Conservation (phyloP, 2,113 vertebrate species). For the Myxocyprinus asiaticus region DNA sequence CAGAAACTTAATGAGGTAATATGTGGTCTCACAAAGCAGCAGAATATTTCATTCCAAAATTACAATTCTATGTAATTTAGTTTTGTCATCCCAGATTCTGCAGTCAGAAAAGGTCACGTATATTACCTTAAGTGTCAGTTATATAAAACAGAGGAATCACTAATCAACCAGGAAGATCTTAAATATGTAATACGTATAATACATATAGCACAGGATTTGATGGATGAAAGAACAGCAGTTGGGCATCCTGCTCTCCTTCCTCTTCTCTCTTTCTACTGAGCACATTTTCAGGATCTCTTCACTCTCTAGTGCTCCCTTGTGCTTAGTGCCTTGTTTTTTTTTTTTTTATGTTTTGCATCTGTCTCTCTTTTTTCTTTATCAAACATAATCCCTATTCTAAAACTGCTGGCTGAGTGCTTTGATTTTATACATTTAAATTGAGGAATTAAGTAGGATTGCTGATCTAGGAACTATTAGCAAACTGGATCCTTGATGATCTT, state of each 20-base stretch:
- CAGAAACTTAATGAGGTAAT: not conserved
- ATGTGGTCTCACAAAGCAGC: not conserved
- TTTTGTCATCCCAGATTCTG: not conserved
- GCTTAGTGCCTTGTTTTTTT: not conserved
- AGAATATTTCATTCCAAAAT: too few species aligned
- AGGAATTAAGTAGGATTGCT: not conserved
- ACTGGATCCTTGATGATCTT: not conserved
- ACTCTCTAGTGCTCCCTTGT: not conserved
- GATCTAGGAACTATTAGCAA: not conserved
- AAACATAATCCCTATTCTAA: not conserved
- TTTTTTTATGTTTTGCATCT: not conserved
- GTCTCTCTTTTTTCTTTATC: not conserved
- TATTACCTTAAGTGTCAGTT: not conserved
- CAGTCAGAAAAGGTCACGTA: not conserved
- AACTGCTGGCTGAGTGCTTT: not conserved
- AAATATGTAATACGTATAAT: not conserved
- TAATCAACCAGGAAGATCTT: too few species aligned
- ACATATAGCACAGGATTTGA: not conserved
- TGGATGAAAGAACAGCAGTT: not conserved
- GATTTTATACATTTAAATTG: not conserved
- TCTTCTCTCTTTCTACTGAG: constrained; percentile 60
- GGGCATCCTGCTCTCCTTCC: constrained; percentile 64
- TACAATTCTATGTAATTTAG: not conserved
- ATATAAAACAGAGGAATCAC: too few species aligned
- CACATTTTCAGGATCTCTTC: constrained; percentile 5